Base-by-base conservation (phyloP, 2,797 vertebrate genomes). In the Lutjanus argentimaculatus region DNA sequence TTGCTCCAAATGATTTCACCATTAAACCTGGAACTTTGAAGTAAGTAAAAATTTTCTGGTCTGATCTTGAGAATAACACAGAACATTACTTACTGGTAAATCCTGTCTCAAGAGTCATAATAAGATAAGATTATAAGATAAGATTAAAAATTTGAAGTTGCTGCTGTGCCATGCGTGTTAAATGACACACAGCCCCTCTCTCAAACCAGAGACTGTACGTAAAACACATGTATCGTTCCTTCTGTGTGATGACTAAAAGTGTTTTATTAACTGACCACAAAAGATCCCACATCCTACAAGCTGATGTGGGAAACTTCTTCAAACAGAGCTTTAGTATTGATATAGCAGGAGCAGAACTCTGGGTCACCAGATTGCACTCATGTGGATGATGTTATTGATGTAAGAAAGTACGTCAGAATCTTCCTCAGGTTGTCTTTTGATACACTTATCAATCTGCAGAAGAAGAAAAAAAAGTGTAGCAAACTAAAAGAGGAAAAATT, bases 261-360 rank as follows among this genome's bases (percentile, higher is more conserved):
- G 58, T 80, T 43, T 22, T 66, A 56, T 80, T 55, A 66, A 43
- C 51, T 68, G 62, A 46, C 36, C 0, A 13, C 36, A 42, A 42
- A 61, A 7, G 36, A n/a, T 36, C 30, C 8, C 4, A 9, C 30
- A 59, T 16, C 17, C 30, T 17, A 11, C 25, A 36, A 16, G 30
- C 30, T 17, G 55, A 10, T 59, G 57, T 17, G 17, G 17, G 36
- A 17, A 40, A 11, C 30, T 42, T 19, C 36, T 19, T 61, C 58
- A 42, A 53, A 72, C 15, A 45, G 53, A 63, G 46, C 7, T 30
- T 53, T 4, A 17, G 56, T 19, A 55, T 55, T 75, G 53, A n/a
- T n/a, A n/a, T n/a, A n/a, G n/a, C n/a, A n/a, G n/a, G n/a, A n/a
- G n/a, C 58, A 59, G 58, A 19, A 11, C 57, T 59, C 15, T 10